Conservation (phyloP, 2,888 invertebrate species). For the Digitonthophagus gazella region DNA sequence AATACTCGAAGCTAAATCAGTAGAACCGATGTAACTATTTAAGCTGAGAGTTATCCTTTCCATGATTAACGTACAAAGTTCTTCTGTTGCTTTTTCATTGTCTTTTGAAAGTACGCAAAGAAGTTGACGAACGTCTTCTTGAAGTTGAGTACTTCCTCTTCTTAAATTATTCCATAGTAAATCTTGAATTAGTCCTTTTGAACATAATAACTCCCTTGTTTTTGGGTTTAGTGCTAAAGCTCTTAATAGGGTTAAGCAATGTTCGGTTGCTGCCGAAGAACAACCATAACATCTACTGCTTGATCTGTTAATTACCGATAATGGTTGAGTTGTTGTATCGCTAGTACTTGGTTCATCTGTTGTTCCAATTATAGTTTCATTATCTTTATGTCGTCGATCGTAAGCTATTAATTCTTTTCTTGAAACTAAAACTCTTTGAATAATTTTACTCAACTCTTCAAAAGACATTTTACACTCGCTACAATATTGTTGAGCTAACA, state of each 20-base stretch:
- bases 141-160: slow-evolving; percentile 79
- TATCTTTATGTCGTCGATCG: slow-evolving; percentile 78
- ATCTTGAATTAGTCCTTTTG: slow-evolving; percentile 85
- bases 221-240: slow-evolving; percentile 81
- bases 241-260: slow-evolving; percentile 86
- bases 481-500: slow-evolving; percentile 92
- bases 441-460: slow-evolving; percentile 89
- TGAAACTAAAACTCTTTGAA: slow-evolving; percentile 88
- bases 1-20: slow-evolving; percentile 72
- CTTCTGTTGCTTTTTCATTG: slow-evolving; percentile 77
- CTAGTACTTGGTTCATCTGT: slow-evolving; percentile 2
- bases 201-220: slow-evolving; percentile 73
- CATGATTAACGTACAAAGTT: slow-evolving; percentile 78
- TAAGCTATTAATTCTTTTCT: slow-evolving; percentile 88
- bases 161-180: slow-evolving; percentile 87
- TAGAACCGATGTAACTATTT: slow-evolving; percentile 68
- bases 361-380: slow-evolving; percentile 36
- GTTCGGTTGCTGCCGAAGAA: slow-evolving; percentile 87
- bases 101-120: slow-evolving; percentile 87
- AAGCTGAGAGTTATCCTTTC: slow-evolving; percentile 81
- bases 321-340: slow-evolving; percentile 11
- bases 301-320: slow-evolving; percentile 24
- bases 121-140: slow-evolving; percentile 85
- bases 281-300: slow-evolving; percentile 73
- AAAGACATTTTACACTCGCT: slow-evolving; percentile 92